Evolutionary conservation across 2,888 invertebrate genomes (phyloP), one percentile per base, ranked within the genome.

Genomic region (Euproctis similis): DNA sequence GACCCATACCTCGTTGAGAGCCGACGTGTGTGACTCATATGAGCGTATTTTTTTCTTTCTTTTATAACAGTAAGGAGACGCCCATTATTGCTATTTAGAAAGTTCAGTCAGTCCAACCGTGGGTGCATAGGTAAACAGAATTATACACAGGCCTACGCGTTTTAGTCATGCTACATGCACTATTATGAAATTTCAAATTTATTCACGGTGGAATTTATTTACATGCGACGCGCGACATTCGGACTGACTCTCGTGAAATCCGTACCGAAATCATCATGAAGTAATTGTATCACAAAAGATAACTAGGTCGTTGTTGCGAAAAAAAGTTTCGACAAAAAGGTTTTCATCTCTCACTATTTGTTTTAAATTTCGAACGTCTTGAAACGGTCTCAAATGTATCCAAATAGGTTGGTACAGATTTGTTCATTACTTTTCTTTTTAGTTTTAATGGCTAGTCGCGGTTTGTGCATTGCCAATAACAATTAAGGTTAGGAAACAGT

Each of bases 1-100:
- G 75, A 81, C 80, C 82, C 80, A 80, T 70, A 75, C 73, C 67
- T 60, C 70, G 58, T 58, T 57, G 70, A 73, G 70, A 70, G 61
- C 11, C 59, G 60, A 60, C 59, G 60, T 60, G 59, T 59, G 64
- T 82, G 82, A 82, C 72, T 81, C 82, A 81, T 52, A 50, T 47
- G 53, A 59, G 62, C 53, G 53, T 44, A 57, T 52, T 54, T 53
- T 59, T 56, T 57, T n/a, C n/a, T n/a, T n/a, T n/a, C n/a, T n/a
- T 52, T 51, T 42, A 54, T 43, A 58, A 51, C 55, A 54, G 54
- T 59, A 59, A 26, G 39, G 36, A 34, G 42, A 35, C 26, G 30
- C 45, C 40, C 41, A 53, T 47, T 57, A 59, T 60, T 60, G 57
- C 59, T 47, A 45, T 65, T 74, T 76, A 73, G 77, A 77, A 78